phyloP scores from a whole-genome alignment of 2,797 vertebrate genomes.

The Hyperoplus immaculatus region DNA sequence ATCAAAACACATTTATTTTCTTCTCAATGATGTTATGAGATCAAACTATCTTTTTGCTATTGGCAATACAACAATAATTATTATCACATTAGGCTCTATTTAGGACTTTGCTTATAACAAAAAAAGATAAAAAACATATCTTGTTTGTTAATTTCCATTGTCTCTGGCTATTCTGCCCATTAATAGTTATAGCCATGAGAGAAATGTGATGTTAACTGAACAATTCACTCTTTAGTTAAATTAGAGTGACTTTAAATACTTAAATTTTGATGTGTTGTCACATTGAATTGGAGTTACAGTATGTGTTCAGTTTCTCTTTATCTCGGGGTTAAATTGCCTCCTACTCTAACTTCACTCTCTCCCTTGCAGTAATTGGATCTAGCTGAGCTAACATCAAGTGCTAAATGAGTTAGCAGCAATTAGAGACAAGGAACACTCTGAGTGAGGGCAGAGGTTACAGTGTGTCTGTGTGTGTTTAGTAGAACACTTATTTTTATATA shows the following conservation, averaged over 20 bases:
- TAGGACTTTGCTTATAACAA: too few relatives aligned
- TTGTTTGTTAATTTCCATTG: background rate
- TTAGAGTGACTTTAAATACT: background rate
- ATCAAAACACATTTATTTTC: background rate
- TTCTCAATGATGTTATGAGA: background rate
- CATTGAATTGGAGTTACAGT: conserved; percentile 30
- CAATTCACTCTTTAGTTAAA: background rate
- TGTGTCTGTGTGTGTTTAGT: conserved; percentile 13
- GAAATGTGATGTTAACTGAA: background rate
- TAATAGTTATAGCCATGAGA: background rate
- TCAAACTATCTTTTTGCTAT: background rate
- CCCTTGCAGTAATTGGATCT: conserved; percentile 76
- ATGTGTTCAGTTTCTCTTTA: conserved; percentile 57
- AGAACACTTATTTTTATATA: conserved; percentile 1
- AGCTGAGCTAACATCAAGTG: conserved; percentile 79
- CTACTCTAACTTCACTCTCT: conserved; percentile 64
- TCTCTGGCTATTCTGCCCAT: background rate
- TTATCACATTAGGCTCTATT: too few relatives aligned
- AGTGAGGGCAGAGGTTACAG: conserved; percentile 63
- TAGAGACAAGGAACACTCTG: conserved; percentile 65
- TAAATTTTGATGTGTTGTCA: conserved; percentile 4
- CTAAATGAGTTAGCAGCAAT: conserved; percentile 78
- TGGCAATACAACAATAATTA: background rate
- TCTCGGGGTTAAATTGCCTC: conserved; percentile 71
- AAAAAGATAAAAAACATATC: too few relatives aligned